These are phyloP conservation scores for Rana temporaria DNA, from an alignment of 2,113 vertebrate genomes.

Conservation along the genomic window DNA sequence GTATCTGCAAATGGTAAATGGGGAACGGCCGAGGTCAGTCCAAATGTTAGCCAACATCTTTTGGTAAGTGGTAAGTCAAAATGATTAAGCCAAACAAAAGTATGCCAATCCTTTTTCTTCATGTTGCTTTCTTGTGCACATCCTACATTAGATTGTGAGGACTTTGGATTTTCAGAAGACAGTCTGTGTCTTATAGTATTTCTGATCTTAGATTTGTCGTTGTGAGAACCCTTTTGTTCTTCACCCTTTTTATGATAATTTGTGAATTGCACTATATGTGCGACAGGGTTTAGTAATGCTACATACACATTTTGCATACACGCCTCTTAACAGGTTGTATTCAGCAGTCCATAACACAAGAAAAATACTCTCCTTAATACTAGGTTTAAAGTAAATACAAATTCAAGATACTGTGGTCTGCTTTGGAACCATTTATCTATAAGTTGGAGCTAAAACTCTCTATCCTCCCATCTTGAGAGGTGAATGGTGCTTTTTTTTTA, in stretches of 20 bases:
- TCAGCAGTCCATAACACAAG: too few species aligned
- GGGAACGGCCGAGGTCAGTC: conserved; percentile 10
- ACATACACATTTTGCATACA: not conserved
- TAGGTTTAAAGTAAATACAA: too few species aligned
- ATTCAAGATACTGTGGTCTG: not conserved
- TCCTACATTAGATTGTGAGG: not conserved
- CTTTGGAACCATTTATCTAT: not conserved
- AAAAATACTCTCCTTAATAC: too few species aligned
- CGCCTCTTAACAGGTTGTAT: not conserved
- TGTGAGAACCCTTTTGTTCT: not conserved
- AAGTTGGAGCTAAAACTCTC: not conserved
- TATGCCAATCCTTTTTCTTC: not conserved
- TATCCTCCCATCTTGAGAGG: not conserved
- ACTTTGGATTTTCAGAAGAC: not conserved
- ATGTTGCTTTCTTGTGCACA: too few species aligned
- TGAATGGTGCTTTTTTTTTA: not conserved
- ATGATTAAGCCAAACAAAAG: conserved; percentile 10
- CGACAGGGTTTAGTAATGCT: not conserved
- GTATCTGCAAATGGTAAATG: not conserved
- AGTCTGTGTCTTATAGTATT: not conserved
- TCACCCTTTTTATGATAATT: too few species aligned
- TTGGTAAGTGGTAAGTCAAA: conserved; percentile 40
- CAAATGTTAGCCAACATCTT: conserved; percentile 41
- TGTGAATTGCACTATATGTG: not conserved
- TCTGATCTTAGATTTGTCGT: not conserved